phyloP scores from a whole-genome alignment of 2,888 invertebrate genomes.

The Heterodera filipjevi region DNA sequence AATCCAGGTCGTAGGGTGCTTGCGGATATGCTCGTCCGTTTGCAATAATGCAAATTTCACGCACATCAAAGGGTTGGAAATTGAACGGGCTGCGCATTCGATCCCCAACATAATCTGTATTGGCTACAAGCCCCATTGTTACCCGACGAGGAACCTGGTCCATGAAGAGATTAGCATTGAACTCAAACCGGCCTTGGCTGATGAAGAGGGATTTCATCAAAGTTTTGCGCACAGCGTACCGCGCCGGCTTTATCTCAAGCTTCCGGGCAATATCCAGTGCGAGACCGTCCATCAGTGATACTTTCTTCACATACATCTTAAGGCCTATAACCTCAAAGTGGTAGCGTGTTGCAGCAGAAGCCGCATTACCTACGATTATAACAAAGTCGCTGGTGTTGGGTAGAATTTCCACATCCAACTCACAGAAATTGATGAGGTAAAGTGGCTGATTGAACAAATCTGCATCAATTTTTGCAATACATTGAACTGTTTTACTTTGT shows the following conservation, averaged over 20 bases:
- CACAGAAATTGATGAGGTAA: constrained; percentile 12
- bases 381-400: background rate
- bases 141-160: constrained; percentile 7
- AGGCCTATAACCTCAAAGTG: constrained; percentile 9
- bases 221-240: constrained; percentile 25
- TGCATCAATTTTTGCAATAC: constrained; percentile 7
- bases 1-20: constrained; percentile 19
- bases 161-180: constrained; percentile 12
- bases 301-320: constrained; percentile 11
- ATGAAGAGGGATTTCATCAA: constrained; percentile 24
- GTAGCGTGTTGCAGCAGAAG: background rate
- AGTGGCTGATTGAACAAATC: constrained; percentile 16
- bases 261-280: constrained; percentile 25
- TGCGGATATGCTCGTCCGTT: constrained; percentile 9
- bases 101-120: constrained; percentile 15
- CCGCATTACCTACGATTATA: background rate
- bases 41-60: constrained; percentile 12
- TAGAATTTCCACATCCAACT: constrained; percentile 11
- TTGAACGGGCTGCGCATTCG: constrained; percentile 5
- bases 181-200: constrained; percentile 2
- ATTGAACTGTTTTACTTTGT: background rate
- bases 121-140: constrained; percentile 11
- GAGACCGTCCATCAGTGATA: constrained; percentile 21
- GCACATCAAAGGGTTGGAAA: constrained; percentile 16
- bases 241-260: constrained; percentile 23